These are phyloP conservation scores for human (Homo sapiens) DNA, from an alignment of 2,113 vertebrate species.

Conservation along the genomic window DNA sequence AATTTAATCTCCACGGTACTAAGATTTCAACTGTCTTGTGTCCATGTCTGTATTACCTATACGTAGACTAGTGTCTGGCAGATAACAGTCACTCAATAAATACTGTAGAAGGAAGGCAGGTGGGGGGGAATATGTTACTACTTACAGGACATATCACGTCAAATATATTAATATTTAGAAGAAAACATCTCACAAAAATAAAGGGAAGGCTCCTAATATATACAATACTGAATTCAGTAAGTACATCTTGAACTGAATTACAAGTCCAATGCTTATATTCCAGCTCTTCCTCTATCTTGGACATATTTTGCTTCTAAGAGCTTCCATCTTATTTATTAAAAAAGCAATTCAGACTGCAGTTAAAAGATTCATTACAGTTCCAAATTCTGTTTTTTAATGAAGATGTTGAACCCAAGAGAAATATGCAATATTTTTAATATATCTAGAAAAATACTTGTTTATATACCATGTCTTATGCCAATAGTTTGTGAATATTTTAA, in stretches of 20 bases:
- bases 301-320: neutral
- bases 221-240: neutral
- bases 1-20: neutral
- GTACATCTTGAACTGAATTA: slow-evolving; percentile 6
- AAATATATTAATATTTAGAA: neutral
- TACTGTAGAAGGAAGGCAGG: neutral
- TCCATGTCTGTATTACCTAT: neutral
- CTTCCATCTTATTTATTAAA: neutral
- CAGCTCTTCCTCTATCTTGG: neutral
- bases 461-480: neutral
- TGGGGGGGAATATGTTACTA: neutral
- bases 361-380: slow-evolving; percentile 17
- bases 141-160: neutral
- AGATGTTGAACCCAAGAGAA: neutral
- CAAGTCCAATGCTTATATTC: neutral
- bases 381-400: neutral
- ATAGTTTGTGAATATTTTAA: slow-evolving; percentile 25
- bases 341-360: neutral
- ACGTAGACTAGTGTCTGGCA: neutral
- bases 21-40: neutral
- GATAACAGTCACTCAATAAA: neutral
- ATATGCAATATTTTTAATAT: neutral
- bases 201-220: neutral
- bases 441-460: neutral
- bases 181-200: slow-evolving; percentile 32